Conservation (phyloP, 2,888 invertebrate species). For the Xestia rhomboidea region DNA sequence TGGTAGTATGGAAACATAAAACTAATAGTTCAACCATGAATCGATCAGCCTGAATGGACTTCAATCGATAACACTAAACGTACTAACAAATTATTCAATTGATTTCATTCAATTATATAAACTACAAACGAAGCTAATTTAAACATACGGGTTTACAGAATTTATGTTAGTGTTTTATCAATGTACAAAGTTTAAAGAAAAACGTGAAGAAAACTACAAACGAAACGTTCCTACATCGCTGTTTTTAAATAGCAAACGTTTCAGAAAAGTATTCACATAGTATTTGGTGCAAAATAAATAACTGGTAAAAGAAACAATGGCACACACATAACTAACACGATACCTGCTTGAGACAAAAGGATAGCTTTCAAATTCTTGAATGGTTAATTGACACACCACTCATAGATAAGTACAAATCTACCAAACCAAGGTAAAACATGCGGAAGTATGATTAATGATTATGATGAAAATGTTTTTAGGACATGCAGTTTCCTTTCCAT, state of each 20-base stretch:
- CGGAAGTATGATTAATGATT: too few relatives aligned
- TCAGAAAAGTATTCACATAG: not conserved
- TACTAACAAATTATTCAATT: constrained; percentile 8
- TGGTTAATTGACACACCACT: not conserved
- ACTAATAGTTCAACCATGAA: not conserved
- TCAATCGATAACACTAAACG: not conserved
- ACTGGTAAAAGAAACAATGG: not conserved
- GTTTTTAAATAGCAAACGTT: not conserved
- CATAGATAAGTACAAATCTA: not conserved
- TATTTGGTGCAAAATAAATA: not conserved
- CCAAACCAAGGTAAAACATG: not conserved
- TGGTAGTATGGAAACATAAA: not conserved
- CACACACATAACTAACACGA: not conserved
- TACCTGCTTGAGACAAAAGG: not conserved
- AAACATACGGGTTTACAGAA: not conserved
- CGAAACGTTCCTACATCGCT: not conserved
- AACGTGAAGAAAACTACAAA: not conserved
- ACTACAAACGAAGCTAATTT: not conserved
- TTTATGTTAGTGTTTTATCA: not conserved
- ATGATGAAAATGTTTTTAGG: not conserved
- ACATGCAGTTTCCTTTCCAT: not conserved
- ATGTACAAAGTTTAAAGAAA: not conserved
- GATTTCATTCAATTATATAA: not conserved
- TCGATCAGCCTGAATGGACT: constrained; percentile 6
- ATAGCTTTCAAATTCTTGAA: not conserved